Evolutionary conservation across 2,888 invertebrate species (phyloP).

Genomic region (Xestia xanthographa): DNA sequence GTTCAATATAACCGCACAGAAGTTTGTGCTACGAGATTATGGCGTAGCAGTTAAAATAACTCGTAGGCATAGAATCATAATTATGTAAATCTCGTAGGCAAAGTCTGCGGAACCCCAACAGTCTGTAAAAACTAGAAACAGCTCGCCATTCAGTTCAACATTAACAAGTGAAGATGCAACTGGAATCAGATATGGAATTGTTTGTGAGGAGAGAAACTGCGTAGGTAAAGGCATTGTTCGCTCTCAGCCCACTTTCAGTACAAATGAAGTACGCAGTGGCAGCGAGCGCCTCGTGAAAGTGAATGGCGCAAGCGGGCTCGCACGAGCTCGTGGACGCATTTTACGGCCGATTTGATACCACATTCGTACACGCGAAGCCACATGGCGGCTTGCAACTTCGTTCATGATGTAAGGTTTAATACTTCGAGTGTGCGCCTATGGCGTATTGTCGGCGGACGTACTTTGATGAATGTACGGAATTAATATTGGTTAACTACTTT

Average conservation of each 20-base stretch:
- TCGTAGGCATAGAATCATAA: not conserved
- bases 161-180: constrained; percentile 50
- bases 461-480: constrained; percentile 69
- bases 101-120: not conserved
- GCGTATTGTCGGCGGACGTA: constrained; percentile 57
- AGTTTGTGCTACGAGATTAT: not conserved
- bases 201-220: constrained; percentile 88
- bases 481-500: constrained; percentile 32
- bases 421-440: constrained; percentile 50
- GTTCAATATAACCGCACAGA: not conserved
- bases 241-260: constrained; percentile 87
- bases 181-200: constrained; percentile 75
- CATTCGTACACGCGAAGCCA: constrained; percentile 82
- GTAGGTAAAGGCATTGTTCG: constrained; percentile 83
- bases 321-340: constrained; percentile 80
- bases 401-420: constrained; percentile 73
- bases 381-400: constrained; percentile 69
- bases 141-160: constrained; percentile 13
- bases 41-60: not conserved
- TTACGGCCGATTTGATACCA: constrained; percentile 83
- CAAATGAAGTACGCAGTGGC: constrained; percentile 72
- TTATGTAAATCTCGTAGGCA: not conserved
- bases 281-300: constrained; percentile 85
- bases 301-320: constrained; percentile 84
- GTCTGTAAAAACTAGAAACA: not conserved